phyloP scores from a whole-genome alignment of 2,888 invertebrate species.

The Temnothorax unifasciatus region DNA sequence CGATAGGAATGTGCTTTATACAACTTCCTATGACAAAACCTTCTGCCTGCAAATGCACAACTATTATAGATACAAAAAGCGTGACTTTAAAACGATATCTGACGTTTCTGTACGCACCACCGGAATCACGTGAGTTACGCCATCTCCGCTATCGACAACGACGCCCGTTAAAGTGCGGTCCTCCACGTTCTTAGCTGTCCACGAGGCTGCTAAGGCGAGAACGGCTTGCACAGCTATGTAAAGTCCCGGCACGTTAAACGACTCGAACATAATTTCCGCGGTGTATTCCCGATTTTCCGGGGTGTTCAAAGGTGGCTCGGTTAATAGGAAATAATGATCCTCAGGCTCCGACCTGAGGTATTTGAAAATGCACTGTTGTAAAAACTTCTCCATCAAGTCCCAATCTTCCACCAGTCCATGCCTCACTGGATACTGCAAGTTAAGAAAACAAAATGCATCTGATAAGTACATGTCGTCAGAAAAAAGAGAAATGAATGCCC shows the following conservation, averaged over 20 bases:
- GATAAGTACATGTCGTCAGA: neutral
- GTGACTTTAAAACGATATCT: neutral
- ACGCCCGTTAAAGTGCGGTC: constrained; percentile 98
- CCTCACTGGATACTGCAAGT: constrained; percentile 96
- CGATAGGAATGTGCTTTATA: constrained; percentile 99
- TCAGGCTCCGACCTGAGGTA: constrained; percentile 99
- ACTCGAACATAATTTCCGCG: constrained; percentile 99
- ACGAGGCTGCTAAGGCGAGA: constrained; percentile 98
- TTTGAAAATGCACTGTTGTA: constrained; percentile 99
- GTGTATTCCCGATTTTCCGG: constrained; percentile 99
- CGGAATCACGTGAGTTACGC: constrained; percentile 99
- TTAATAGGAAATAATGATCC: constrained; percentile 99
- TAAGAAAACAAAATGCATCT: constrained; percentile 12
- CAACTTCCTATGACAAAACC: constrained; percentile 99
- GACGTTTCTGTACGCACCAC: constrained; percentile 89
- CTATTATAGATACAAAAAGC: neutral
- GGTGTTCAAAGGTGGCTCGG: constrained; percentile 99
- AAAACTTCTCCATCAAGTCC: constrained; percentile 99
- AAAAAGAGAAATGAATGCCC: neutral
- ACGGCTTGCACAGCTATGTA: constrained; percentile 99
- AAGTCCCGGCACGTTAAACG: constrained; percentile 99
- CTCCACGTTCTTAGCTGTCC: constrained; percentile 96
- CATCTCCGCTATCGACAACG: constrained; percentile 99
- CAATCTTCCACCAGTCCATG: constrained; percentile 99
- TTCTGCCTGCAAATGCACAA: constrained; percentile 91